These are phyloP conservation scores for Petrocephalus sullivani DNA, from an alignment of 2,797 vertebrate genomes.

Conservation along the genomic window DNA sequence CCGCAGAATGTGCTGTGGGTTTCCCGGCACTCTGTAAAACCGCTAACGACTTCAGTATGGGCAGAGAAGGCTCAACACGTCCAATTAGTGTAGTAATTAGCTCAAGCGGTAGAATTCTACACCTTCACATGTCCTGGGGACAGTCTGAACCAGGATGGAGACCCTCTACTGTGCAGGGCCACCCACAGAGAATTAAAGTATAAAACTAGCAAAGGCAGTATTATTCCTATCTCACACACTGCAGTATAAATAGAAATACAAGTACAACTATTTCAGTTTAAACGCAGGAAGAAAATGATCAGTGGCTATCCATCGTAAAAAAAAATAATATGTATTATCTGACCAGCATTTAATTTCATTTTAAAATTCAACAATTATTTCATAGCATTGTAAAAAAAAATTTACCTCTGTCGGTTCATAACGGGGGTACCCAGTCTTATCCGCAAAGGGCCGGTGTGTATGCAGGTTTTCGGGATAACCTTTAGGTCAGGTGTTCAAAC, in stretches of 20 bases:
- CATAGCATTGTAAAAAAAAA: background rate
- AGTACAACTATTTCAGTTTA: background rate
- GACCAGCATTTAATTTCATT: background rate
- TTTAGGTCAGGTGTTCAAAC: too few species aligned
- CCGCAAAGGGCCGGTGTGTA: too few species aligned
- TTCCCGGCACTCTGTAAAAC: background rate
- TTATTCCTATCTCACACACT: background rate
- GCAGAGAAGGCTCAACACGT: background rate
- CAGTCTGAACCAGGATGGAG: background rate
- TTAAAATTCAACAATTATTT: background rate
- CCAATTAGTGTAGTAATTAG: background rate
- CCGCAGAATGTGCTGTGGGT: background rate
- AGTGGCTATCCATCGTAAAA: background rate
- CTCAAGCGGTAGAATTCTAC: background rate
- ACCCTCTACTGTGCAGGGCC: background rate
- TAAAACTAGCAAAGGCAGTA: background rate
- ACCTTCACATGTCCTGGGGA: background rate
- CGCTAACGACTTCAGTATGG: background rate
- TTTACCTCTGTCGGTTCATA: too few species aligned
- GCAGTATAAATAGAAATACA: background rate
- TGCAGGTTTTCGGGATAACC: too few species aligned
- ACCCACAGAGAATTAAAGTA: background rate
- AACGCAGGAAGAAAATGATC: background rate
- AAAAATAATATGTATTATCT: background rate
- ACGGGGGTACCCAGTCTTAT: too few species aligned